These are phyloP conservation scores for Gobius niger DNA, from an alignment of 2,113 vertebrate species.

Conservation along the genomic window DNA sequence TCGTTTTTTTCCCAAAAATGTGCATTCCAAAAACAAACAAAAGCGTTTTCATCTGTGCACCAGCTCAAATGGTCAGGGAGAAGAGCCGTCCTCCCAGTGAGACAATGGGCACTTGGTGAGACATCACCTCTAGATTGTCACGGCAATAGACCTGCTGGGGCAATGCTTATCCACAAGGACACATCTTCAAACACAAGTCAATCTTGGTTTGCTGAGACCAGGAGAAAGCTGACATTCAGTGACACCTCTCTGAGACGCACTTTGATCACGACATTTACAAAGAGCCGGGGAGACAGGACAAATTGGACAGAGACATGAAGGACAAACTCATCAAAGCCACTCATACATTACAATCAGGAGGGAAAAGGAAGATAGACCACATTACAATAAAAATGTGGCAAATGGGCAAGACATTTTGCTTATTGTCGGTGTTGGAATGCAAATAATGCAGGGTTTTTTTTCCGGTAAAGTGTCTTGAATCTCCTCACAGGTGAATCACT, in stretches of 20 bases:
- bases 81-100: neutral
- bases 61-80: no score
- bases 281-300: neutral
- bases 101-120: neutral
- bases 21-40: no score
- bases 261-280: neutral
- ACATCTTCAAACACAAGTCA: conserved; percentile 10
- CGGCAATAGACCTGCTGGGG: neutral
- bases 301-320: neutral
- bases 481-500: no score
- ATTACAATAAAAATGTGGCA: neutral
- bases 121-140: neutral
- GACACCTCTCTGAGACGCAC: neutral
- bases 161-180: neutral
- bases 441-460: no score
- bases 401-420: neutral
- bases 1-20: no score
- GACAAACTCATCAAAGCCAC: conserved; percentile 6
- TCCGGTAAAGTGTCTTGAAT: no score
- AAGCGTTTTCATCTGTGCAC: no score
- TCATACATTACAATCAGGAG: neutral
- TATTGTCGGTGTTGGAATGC: no score
- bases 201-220: neutral
- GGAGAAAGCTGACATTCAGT: neutral
- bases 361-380: neutral